Evolutionary conservation across 1,140 invertebrate species (phyloP), one percentile per base, ranked within the genome.

Genomic region (Maconellicoccus hirsutus): DNA sequence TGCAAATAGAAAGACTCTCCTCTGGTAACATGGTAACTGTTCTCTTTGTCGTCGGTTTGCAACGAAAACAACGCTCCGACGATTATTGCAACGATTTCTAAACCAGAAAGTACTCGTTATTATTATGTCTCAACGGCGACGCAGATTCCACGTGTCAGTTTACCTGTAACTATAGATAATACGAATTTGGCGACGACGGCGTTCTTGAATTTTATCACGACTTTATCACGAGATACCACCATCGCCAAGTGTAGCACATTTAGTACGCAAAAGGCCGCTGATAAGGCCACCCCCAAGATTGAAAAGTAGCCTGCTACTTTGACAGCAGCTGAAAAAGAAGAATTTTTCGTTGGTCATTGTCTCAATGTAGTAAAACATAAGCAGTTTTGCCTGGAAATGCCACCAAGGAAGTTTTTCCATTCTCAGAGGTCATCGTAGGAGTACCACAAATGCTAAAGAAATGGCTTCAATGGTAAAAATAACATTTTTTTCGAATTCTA

Each of bases 1-100:
- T 92, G 89, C 79, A 92, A 85, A 78, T 92, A 93, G 80, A 93
- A 93, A 72, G 87, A 90, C 77, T 89, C 86, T 75, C 89, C 89
- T 77, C 89, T 83, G 26, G 83, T 84, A 73, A 92, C 82, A 74
- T 85, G 81, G 77, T 89, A 92, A 72, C 81, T 81, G 73, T 84
- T 84, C 74, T 86, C 83, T 80, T 84, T 84, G 76, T 85, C 84
- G 83, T 93, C 89, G 75, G 88, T 89, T 81, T 92, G 90, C 59
- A 90, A 80, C 27, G 90, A 89, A 77, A 93, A 93, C 72, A 93
- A 80, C 69, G 86, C 85, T 14, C 89, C 89, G 71, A 89, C 87
- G 23, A 86, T 86, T 72, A 91, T 87, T 7, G 90, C 86, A 78
- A 92, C 21, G 21, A 59, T 59, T 16, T 4, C 52, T 59, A 16